Evolutionary conservation across 2,797 vertebrate genomes (phyloP), one percentile per base, ranked within the genome.

Genomic region (Chrosomus eos): DNA sequence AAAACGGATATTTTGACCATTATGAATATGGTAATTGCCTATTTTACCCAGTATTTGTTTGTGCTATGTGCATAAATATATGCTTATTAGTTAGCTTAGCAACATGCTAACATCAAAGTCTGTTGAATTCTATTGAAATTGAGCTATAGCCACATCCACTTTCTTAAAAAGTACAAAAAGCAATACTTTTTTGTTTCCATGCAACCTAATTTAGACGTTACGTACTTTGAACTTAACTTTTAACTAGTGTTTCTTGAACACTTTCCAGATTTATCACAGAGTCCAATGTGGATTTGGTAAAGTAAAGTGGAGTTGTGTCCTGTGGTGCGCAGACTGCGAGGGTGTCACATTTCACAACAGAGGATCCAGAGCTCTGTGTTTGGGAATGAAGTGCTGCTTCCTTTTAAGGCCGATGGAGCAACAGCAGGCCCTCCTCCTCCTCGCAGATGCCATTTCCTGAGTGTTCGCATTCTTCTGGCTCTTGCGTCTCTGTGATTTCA

Each of bases 301-400:
- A 73, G 70, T 74, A 33, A 48, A 75, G 43, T 53, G 58, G 6
- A 83, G 71, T 67, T 66, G 43, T 43, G 45, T n/a, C n/a, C 48
- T 16, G 45, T 55, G 64, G 26, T 43, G 62, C 11, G 19, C 48
- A 68, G 51, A 78, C 81, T 75, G 68, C 5, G 33, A 67, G 51
- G 84, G 88, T 89, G 85, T 90, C 89, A 64, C 72, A 78, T 90
- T 90, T 90, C 89, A 90, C 86, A 89, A 90, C 87, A 89, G 79
- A 43, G 75, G 67, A 75, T 77, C 80, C 62, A 48, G 67, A 82
- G 66, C 68, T 80, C 85, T 68, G 58, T 85, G 84, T 87, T 89
- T 85, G 18, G 84, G 85, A 88, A 86, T 68, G 58, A 84, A 68
- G 77, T 74, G 66, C 45, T 67, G 77, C 88, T 91, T 91, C 88